Conservation (phyloP, 1,140 invertebrate species). For the Apocrypta bakeri region DNA sequence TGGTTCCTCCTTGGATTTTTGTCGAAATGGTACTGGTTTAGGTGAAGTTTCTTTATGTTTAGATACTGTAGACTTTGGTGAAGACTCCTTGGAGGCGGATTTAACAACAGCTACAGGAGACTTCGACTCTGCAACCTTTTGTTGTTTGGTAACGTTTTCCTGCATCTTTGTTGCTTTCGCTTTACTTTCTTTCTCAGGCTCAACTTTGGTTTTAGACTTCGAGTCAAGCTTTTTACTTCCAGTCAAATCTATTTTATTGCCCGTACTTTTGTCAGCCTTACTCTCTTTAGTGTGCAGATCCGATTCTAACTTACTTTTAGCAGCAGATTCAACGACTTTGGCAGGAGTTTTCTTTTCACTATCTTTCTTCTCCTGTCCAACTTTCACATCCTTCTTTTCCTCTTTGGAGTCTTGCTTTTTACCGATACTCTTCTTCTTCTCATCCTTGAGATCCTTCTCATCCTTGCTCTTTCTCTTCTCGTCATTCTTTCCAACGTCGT, state of each 20-base stretch:
- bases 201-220: slow-evolving; percentile 40
- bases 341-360: slow-evolving; percentile 12
- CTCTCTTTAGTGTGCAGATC: slow-evolving; percentile 13
- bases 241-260: slow-evolving; percentile 8
- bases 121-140: slow-evolving; percentile 15
- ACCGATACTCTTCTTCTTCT: slow-evolving; percentile 10
- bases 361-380: slow-evolving; percentile 24
- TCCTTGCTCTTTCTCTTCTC: no score
- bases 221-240: slow-evolving; percentile 25
- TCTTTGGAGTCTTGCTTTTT: slow-evolving; percentile 39
- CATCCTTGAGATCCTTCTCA: slow-evolving; percentile 19
- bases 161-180: slow-evolving; percentile 49
- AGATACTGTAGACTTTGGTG: neutral
- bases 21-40: neutral
- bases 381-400: slow-evolving; percentile 19
- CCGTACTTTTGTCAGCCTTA: neutral
- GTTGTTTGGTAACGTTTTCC: slow-evolving; percentile 40
- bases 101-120: neutral
- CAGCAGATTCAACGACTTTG: neutral
- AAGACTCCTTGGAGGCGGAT: slow-evolving; percentile 17
- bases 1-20: slow-evolving; percentile 45
- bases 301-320: slow-evolving; percentile 19
- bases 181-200: slow-evolving; percentile 49
- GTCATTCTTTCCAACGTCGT: slow-evolving; percentile 6
- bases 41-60: slow-evolving; percentile 36